Base-by-base conservation (phyloP, 2,113 vertebrate genomes). In the Nesoenas mayeri region DNA sequence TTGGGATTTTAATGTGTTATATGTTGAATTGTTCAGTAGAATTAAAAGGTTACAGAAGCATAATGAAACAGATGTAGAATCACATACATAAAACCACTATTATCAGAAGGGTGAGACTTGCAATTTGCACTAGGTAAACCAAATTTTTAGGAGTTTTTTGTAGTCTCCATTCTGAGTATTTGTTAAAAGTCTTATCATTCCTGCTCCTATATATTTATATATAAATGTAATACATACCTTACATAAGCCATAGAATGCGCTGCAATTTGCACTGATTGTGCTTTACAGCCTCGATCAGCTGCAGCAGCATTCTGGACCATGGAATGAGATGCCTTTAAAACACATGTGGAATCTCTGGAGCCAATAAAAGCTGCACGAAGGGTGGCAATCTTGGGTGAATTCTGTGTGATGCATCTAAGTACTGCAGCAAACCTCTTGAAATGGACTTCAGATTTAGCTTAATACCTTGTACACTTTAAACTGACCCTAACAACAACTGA, bases 381-480 rank as follows among this genome's bases (percentile, higher is more conserved):
- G 11, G 28, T 24, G 69, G 4, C 4, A 1, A 14, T 71, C 56
- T 12, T 7, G 58, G 42, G 48, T 75, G 48, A 15, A 48, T 69
- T 66, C 34, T 34, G 20, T 9, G 66, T 29, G 34, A 15, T 61
- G 60, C 1, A 2, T 7, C 0, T 3, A 16, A 31, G 57, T 47
- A 8, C 22, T 53, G 34, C 54, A 53, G 32, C 26, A 73, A 47
- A 67, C 15, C 5, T 54, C 32, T 4, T 1, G 12, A 36, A 36
- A n/a, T 15, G 50, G 44, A 29, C 24, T 91, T 71, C 16, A 71
- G 2, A 34, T 77, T 25, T 22, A 48, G 24, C 11, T 64, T 17
- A 19, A 7, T 13, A 5, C 36, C 15, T 58, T n/a, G 6, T 1
- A 32, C 6, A 4, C 9, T 0, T 48, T 72, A 12, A 64, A 0